Base-by-base conservation (phyloP, 2,888 invertebrate genomes). In the Dermolepida albohirtum region DNA sequence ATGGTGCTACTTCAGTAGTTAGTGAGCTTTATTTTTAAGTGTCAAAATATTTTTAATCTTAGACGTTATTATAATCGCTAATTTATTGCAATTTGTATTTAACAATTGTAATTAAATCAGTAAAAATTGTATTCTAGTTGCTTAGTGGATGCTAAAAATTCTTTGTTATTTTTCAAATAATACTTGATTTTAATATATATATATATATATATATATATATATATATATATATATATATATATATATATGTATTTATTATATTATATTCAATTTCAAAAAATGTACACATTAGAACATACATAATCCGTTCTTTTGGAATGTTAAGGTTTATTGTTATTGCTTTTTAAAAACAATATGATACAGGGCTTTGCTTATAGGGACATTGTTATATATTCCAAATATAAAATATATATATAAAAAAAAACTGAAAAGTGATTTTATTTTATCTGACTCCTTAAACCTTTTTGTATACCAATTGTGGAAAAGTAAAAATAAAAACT, bases 1-100 rank as follows among this genome's bases (percentile, higher is more conserved):
- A 80, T 82, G 82, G 82, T 83, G 83, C 83, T 83, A 83, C 76
- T 78, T 78, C 72, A 74, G 75, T 79, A 80, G 80, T 74, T 76
- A 75, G 74, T 73, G 71, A 73, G 72, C 71, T 70, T 74, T 72
- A 72, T 64, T 69, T 71, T 71, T 72, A 57, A 62, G 67, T 57
- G 69, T 73, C 72, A 70, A 59, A 59, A 6, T 34, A 34, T 66
- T 50, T 59, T 50, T 59, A 54, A 41, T 57, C n/a, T 66, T 55
- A 66, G 43, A 51, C 43, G 44, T 41, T 51, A 44, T 7, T 34
- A 10, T 34, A 34, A 6, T 34, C 34, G 8, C 34, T 34, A 34
- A 34, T 64, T 64, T 64, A 52, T 44, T 34, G 17, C 44, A 49
- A 52, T 59, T 63, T 68, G 70, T 71, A 70, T 68, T 72, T 69